These are phyloP conservation scores for Leuciscus waleckii DNA, from an alignment of 2,797 vertebrate species.

Conservation along the genomic window DNA sequence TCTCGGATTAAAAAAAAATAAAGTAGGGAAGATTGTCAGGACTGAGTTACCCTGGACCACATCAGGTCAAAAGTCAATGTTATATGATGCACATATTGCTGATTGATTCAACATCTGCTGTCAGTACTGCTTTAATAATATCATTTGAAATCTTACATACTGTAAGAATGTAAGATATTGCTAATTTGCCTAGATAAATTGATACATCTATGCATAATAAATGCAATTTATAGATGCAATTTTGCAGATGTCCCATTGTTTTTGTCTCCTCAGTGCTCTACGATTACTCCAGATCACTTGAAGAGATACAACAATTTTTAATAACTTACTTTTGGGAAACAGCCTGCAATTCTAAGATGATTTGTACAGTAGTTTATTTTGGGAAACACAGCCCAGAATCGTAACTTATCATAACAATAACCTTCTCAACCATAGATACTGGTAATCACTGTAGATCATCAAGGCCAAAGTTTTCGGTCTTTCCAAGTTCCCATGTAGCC, in stretches of 20 bases:
- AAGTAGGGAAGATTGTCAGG: slow-evolving; percentile 14
- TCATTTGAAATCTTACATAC: not conserved
- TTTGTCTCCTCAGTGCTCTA: not conserved
- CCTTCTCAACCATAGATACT: not conserved
- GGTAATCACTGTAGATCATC: not conserved
- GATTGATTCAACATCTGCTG: not conserved
- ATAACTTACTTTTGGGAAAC: not conserved
- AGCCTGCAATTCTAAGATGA: not conserved
- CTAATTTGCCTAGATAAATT: not conserved
- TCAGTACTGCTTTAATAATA: not conserved
- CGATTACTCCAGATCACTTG: not conserved
- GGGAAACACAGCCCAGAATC: not conserved
- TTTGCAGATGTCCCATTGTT: not conserved
- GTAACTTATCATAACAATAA: not conserved
- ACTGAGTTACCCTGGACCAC: slow-evolving; percentile 28
- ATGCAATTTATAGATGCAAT: not conserved
- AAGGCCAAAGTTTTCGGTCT: not conserved
- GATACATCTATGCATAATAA: not conserved
- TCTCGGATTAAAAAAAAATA: slow-evolving; percentile 40
- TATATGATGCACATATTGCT: not conserved
- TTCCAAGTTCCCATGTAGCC: slow-evolving; percentile 5
- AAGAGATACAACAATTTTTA: not conserved
- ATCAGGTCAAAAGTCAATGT: not conserved
- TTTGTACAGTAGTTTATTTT: not conserved
- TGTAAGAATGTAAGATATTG: not conserved